Conservation (phyloP, 2,113 vertebrate species). For the Haemorhous mexicanus region DNA sequence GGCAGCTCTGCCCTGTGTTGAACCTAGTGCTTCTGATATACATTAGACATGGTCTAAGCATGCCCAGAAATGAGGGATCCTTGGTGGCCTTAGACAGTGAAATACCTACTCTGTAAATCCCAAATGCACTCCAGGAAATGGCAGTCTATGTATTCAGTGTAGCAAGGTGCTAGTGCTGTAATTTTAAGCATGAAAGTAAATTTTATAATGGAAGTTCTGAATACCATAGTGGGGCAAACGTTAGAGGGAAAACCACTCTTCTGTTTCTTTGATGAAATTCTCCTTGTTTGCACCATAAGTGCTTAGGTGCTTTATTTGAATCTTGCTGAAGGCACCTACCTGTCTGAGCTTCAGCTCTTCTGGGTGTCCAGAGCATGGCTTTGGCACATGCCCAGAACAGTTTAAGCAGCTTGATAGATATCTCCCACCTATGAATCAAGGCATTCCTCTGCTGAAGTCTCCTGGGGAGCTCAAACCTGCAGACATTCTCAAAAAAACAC, state of each 20-base stretch:
- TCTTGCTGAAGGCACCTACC: slow-evolving; percentile 47
- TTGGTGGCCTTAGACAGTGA: neutral
- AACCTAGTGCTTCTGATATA: neutral
- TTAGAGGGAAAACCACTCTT: slow-evolving; percentile 16
- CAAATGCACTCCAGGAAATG: neutral
- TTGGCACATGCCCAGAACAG: slow-evolving; percentile 42
- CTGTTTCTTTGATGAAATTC: slow-evolving; percentile 6
- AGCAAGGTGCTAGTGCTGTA: neutral
- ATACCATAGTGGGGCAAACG: neutral
- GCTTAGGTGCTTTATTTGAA: neutral
- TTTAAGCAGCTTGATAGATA: slow-evolving; percentile 57
- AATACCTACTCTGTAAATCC: neutral
- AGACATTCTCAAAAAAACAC: slow-evolving; percentile 31
- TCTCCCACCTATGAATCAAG: slow-evolving; percentile 49
- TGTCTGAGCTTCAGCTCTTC: slow-evolving; percentile 52
- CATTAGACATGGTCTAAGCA: neutral
- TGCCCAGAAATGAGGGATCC: neutral
- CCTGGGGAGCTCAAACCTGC: slow-evolving; percentile 23
- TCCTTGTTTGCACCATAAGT: neutral
- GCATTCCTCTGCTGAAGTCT: slow-evolving; percentile 22
- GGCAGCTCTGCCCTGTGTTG: neutral
- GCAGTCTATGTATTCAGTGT: neutral
- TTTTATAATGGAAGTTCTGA: neutral
- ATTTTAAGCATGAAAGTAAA: neutral
- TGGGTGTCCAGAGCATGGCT: slow-evolving; percentile 46